These are phyloP conservation scores for Himalopsyche anomala DNA, from an alignment of 2,888 invertebrate genomes.

Conservation along the genomic window DNA sequence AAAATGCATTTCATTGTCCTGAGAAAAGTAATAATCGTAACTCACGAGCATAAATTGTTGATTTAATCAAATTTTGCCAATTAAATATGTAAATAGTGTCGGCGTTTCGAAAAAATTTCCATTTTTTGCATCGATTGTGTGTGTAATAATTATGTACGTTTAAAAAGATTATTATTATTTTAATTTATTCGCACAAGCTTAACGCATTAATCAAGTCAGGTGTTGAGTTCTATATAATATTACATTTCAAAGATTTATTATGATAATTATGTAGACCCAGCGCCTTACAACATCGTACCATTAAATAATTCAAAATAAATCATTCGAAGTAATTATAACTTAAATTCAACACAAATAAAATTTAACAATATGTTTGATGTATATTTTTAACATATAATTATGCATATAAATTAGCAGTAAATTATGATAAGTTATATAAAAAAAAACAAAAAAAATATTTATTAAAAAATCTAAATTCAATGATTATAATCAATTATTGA, in stretches of 20 bases:
- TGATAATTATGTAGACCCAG: not conserved
- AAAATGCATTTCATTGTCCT: conserved; percentile 21
- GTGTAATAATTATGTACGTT: conserved; percentile 22
- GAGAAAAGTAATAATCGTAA: not conserved
- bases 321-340: not conserved
- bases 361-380: too few species aligned
- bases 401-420: too few species aligned
- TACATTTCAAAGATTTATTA: conserved; percentile 9
- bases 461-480: too few species aligned
- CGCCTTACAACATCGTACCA: not conserved
- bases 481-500: too few species aligned
- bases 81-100: conserved; percentile 4
- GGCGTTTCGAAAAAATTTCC: not conserved
- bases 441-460: too few species aligned
- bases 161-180: not conserved
- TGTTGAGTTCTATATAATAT: conserved; percentile 7
- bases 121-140: conserved; percentile 15
- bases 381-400: too few species aligned
- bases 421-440: too few species aligned
- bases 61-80: conserved; percentile 25
- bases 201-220: conserved; percentile 25
- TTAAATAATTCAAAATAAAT: conserved; percentile 10
- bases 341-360: not conserved
- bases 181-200: not conserved
- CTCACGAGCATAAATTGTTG: not conserved